Percentiles rank a stretch among this genome's conserved stretches.
Conservation (phyloP, 2,113 vertebrate genomes). For the Pitta sordida region DNA sequence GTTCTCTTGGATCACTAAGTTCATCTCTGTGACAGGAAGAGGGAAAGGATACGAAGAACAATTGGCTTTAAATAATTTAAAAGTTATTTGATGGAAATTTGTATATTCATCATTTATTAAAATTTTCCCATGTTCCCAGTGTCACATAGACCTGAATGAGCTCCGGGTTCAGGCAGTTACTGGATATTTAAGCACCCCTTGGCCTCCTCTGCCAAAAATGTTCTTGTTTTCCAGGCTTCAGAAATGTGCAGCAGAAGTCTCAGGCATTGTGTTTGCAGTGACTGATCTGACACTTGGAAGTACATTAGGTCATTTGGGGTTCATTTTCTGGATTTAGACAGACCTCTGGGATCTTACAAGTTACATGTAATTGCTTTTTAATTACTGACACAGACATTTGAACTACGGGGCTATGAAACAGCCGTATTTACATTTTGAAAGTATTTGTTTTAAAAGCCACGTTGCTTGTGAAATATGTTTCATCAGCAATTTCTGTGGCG, state of each 20-base stretch:
- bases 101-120: neutral
- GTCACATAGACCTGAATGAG: neutral
- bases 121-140: neutral
- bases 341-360: neutral
- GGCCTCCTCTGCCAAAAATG: neutral
- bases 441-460: neutral
- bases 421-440: neutral
- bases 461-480: neutral
- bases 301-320: conserved; percentile 8
- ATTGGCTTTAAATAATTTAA: neutral
- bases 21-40: neutral
- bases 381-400: conserved; percentile 17
- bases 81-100: neutral
- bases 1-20: neutral
- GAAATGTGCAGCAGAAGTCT: neutral
- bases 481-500: neutral
- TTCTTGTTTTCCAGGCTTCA: neutral
- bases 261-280: neutral
- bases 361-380: conserved; percentile 12
- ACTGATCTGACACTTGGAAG: conserved; percentile 38
- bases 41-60: neutral
- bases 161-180: neutral
- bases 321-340: conserved; percentile 9
- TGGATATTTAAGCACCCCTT: neutral
- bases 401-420: neutral